phyloP scores from a whole-genome alignment of 35 echinoderm and acorn worm species.

The Stichopus chloronotus region DNA sequence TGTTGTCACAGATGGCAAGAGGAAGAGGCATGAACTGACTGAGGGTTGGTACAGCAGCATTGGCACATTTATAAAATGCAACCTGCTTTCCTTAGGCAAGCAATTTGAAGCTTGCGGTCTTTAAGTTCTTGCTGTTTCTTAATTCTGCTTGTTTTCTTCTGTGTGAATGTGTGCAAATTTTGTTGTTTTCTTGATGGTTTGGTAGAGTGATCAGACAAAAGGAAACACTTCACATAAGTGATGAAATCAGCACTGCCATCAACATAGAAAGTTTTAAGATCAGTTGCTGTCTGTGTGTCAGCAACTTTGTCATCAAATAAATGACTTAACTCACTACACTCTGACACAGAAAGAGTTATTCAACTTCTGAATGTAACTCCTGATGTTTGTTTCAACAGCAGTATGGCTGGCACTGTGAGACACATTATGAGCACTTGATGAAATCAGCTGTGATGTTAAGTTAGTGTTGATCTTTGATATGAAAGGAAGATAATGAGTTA shows the following conservation, averaged over 20 bases:
- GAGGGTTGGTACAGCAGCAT: constrained; percentile 21
- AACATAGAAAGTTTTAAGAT: constrained; percentile 40
- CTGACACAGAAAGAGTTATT: background rate
- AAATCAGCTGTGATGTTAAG: background rate
- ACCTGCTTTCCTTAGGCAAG: constrained; percentile 51
- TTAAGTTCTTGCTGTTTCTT: constrained; percentile 43
- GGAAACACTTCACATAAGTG: constrained; percentile 37
- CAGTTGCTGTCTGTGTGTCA: background rate
- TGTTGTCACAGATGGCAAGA: constrained; percentile 38
- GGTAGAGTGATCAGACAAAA: background rate
- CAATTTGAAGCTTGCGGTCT: constrained; percentile 51
- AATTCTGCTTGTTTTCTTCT: constrained; percentile 5
- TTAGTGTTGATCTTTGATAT: background rate
- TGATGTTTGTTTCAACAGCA: constrained; percentile 9
- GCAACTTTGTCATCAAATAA: constrained; percentile 41
- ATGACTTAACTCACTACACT: background rate
- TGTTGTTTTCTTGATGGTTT: background rate
- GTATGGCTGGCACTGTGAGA: background rate
- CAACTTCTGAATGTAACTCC: background rate
- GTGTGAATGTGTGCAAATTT: constrained; percentile 35
- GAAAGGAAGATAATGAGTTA: constrained; percentile 25
- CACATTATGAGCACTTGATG: too few species aligned
- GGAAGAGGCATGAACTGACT: constrained; percentile 54
- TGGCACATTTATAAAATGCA: constrained; percentile 51
- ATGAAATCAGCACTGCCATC: background rate